Evolutionary conservation across 2,888 invertebrate species (phyloP).

Genomic region (Electrophaes corylata): DNA sequence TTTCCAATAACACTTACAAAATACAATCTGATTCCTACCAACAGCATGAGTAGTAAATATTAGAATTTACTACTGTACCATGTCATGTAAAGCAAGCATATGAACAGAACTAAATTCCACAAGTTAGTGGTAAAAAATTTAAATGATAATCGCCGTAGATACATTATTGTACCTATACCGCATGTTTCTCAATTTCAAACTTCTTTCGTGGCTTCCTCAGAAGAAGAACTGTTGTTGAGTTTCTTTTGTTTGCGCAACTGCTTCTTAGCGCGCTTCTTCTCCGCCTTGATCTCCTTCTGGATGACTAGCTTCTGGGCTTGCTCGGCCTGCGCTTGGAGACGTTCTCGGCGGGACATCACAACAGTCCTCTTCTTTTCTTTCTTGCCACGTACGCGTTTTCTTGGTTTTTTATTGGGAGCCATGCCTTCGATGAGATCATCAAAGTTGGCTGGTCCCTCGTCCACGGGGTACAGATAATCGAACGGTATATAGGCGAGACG

Average conservation of each 20-base stretch:
- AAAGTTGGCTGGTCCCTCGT: not conserved
- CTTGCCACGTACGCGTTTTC: slow-evolving; percentile 31
- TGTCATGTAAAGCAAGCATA: slow-evolving; percentile 11
- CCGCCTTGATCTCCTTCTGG: slow-evolving; percentile 28
- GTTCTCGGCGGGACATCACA: slow-evolving; percentile 36
- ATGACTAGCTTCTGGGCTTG: slow-evolving; percentile 19
- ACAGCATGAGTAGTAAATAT: not conserved
- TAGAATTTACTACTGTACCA: not conserved
- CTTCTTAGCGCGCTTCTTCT: slow-evolving; percentile 26
- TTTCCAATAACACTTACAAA: slow-evolving; percentile 8
- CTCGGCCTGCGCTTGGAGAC: slow-evolving; percentile 21
- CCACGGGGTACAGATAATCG: slow-evolving; percentile 25
- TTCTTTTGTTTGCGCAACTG: slow-evolving; percentile 31
- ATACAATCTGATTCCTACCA: slow-evolving; percentile 4
- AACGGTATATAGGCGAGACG: slow-evolving; percentile 39
- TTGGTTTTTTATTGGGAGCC: slow-evolving; percentile 18
- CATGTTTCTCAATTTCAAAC: not conserved
- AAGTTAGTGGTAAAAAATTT: not conserved
- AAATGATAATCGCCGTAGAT: slow-evolving; percentile 4
- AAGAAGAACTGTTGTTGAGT: not conserved
- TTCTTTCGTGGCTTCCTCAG: slow-evolving; percentile 14
- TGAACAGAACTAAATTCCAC: not conserved
- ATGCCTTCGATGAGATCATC: slow-evolving; percentile 12
- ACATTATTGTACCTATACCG: slow-evolving; percentile 18
- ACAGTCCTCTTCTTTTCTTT: slow-evolving; percentile 32